These are phyloP conservation scores for Dysdera silvatica DNA, from an alignment of 1,140 invertebrate genomes.

Conservation along the genomic window DNA sequence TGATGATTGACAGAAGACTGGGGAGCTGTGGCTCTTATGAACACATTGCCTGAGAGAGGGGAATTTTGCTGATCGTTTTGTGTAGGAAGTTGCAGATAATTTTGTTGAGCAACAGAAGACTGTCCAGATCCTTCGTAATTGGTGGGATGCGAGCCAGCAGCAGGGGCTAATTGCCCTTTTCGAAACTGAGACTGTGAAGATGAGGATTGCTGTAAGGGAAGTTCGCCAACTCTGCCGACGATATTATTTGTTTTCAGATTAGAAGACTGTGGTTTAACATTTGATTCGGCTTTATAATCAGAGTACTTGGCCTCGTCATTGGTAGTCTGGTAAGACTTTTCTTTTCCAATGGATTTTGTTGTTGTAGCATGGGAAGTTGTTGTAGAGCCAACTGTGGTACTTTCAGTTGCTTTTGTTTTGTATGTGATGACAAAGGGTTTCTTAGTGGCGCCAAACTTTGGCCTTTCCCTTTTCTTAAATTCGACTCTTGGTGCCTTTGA, in stretches of 20 bases:
- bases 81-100: background rate
- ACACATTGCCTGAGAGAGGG: background rate
- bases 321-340: slow-evolving; percentile 1
- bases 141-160: background rate
- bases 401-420: background rate
- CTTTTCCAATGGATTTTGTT: background rate
- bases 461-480: slow-evolving; percentile 24
- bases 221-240: slow-evolving; percentile 11
- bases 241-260: slow-evolving; percentile 10
- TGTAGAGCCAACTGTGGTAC: background rate
- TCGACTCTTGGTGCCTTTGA: slow-evolving; percentile 11
- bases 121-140: slow-evolving; percentile 9
- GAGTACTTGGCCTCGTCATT: slow-evolving; percentile 6
- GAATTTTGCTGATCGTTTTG: background rate
- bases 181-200: background rate
- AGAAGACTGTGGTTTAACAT: background rate
- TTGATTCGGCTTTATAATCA: background rate
- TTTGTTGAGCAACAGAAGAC: background rate
- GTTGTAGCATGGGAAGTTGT: background rate
- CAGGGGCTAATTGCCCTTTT: background rate
- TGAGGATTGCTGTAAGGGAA: slow-evolving; percentile 1
- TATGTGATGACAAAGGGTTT: no score
- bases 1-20: background rate
- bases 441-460: slow-evolving; percentile 15
- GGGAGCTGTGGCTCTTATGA: background rate